phyloP scores from a whole-genome alignment of 92 coral and sea anemone genomes.

The Blastomussa wellsi region DNA sequence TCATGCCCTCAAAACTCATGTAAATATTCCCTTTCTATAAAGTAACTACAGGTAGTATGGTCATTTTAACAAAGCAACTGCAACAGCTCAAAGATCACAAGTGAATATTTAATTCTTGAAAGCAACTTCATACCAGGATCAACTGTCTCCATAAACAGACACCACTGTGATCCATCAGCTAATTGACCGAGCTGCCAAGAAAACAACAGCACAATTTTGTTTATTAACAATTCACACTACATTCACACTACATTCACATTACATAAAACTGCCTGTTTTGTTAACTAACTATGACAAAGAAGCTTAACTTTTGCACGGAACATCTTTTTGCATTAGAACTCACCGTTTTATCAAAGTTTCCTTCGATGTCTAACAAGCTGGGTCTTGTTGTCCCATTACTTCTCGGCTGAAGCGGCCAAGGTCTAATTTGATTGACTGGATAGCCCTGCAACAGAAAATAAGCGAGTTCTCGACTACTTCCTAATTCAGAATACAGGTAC shows the following conservation, averaged over 20 bases:
- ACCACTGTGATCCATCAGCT: constrained; percentile 79
- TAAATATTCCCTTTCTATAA: too few species aligned
- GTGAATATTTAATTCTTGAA: too few species aligned
- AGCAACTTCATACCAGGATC: constrained; percentile 80
- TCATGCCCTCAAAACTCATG: too few species aligned
- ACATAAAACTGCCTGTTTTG: background rate
- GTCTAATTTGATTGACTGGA: constrained; percentile 89
- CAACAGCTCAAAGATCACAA: too few species aligned
- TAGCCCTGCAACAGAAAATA: constrained; percentile 68
- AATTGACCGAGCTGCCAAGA: constrained; percentile 65
- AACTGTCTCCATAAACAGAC: constrained; percentile 83
- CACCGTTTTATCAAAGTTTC: constrained; percentile 71
- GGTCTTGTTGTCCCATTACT: constrained; percentile 92
- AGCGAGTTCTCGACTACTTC: background rate
- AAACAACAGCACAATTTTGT: background rate
- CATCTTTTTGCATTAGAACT: too few species aligned
- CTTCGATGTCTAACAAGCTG: constrained; percentile 74
- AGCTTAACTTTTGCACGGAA: background rate
- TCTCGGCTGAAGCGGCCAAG: constrained; percentile 95
- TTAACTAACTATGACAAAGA: background rate
- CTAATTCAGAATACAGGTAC: too few species aligned
- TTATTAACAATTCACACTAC: background rate
- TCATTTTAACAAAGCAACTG: too few species aligned
- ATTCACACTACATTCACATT: too few species aligned
- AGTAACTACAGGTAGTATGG: too few species aligned